Conservation (phyloP, 2,888 invertebrate species). For the Didymodactylos carnosus region DNA sequence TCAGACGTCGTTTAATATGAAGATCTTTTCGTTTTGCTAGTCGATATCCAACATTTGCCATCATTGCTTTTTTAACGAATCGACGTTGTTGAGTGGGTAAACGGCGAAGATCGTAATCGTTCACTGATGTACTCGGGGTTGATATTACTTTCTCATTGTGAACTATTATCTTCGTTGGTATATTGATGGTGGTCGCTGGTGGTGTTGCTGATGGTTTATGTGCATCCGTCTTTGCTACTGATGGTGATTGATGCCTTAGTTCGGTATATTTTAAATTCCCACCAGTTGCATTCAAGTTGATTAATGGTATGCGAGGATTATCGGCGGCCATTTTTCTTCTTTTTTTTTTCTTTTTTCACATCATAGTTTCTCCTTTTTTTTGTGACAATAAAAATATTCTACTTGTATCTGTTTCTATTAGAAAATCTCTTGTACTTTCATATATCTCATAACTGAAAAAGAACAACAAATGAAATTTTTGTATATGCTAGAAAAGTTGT, state of each 20-base stretch:
- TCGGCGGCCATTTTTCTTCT: no score
- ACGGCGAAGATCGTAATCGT: neutral
- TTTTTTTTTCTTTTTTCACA: no score
- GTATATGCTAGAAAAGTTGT: no score
- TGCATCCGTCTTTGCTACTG: neutral
- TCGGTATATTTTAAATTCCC: neutral
- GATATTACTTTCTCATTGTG: no score
- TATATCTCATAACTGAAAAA: no score
- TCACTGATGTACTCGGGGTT: neutral
- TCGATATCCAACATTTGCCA: conserved; percentile 25
- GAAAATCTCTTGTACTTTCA: no score
- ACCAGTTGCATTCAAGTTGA: neutral
- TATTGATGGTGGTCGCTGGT: no score
- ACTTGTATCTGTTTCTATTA: no score
- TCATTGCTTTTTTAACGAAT: neutral
- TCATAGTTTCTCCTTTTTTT: no score
- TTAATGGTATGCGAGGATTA: neutral
- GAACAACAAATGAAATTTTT: no score
- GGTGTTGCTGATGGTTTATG: neutral
- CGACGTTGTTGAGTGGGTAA: neutral
- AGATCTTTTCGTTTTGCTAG: conserved; percentile 28
- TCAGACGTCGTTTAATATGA: conserved; percentile 21
- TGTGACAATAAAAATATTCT: no score
- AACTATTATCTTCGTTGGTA: neutral
- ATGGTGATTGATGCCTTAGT: neutral